Evolutionary conservation across 1,140 invertebrate genomes (phyloP), one percentile per base, ranked within the genome.

Genomic region (Triops longicaudatus): DNA sequence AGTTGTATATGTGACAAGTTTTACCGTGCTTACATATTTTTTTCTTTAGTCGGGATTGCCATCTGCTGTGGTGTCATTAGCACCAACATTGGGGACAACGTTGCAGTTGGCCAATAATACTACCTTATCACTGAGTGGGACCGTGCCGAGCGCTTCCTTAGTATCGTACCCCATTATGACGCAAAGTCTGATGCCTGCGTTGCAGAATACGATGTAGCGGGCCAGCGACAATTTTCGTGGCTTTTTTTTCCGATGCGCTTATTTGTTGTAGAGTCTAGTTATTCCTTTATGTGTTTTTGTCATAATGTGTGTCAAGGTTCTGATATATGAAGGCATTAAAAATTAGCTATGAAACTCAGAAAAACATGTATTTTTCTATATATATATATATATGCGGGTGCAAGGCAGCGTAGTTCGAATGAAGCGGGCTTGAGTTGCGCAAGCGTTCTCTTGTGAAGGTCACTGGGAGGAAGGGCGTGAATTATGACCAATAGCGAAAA

Each of bases 151-250:
- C n/a, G 76, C 72, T 26, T 86, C 89, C 1, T 86, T 91, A 74
- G 89, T 91, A 44, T 91, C 90, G 12, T 91, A 91, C 82, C 90
- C 90, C 14, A 90, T 91, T 73, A 89, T 91, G 86, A 89, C 89
- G 28, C 89, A 90, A 81, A 77, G 76, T 44, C 26, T 77, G 7
- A 41, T 77, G 26, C 31, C 76, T 12, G 72, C 42, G 78, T 63
- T 63, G 22, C 50, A 63, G 50, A 63, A 63, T 63, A n/a, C 50
- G 50, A 63, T 63, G 50, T 63, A 63, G 50, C 22, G 9, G 50
- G 14, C 50, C 14, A 63, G n/a, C 14, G 50, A 10, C 14, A 17
- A 63, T 63, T 63, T 63, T 17, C 22, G 50, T 63, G 50, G 14
- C 50, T 63, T 63, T 17, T n/a, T 63, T 1, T 63, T 63, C 50